Percentiles rank a stretch among this genome's conserved stretches.
Evolutionary conservation across 2,797 vertebrate species (phyloP).

Genomic region (Poecilia picta): DNA sequence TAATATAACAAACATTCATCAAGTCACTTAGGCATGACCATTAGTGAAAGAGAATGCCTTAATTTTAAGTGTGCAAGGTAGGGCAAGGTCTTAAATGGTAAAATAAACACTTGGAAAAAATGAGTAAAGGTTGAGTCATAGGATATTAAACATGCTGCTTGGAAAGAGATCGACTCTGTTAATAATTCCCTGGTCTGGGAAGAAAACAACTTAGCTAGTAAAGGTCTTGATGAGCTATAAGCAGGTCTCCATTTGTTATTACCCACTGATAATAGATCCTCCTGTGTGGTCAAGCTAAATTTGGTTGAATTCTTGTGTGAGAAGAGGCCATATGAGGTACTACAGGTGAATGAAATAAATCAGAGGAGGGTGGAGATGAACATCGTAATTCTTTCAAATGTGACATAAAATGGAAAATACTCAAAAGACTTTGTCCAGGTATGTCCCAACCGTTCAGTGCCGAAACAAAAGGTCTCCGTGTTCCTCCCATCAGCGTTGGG

Average conservation of each 20-base stretch:
- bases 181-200: slow-evolving; percentile 71
- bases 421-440: slow-evolving; percentile 53
- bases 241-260: slow-evolving; percentile 60
- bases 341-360: slow-evolving; percentile 45
- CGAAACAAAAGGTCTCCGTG: slow-evolving; percentile 59
- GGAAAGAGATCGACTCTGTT: slow-evolving; percentile 58
- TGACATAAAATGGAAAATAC: slow-evolving; percentile 37
- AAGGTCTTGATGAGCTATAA: slow-evolving; percentile 68
- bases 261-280: slow-evolving; percentile 44
- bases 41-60: slow-evolving; percentile 11
- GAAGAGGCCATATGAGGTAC: slow-evolving; percentile 35
- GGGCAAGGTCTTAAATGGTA: slow-evolving; percentile 51
- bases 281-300: slow-evolving; percentile 37
- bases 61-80: slow-evolving; percentile 30
- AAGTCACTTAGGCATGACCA: slow-evolving; percentile 10
- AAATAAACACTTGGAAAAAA: slow-evolving; percentile 58
- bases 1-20: slow-evolving; percentile 13
- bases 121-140: slow-evolving; percentile 58
- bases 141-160: slow-evolving; percentile 20
- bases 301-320: slow-evolving; percentile 49
- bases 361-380: slow-evolving; percentile 50
- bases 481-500: slow-evolving; percentile 17
- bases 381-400: slow-evolving; percentile 50
- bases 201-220: slow-evolving; percentile 70
- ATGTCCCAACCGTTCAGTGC: slow-evolving; percentile 28